These are phyloP conservation scores for Scaeva pyrastri DNA, from an alignment of 2,888 invertebrate species.

Conservation along the genomic window DNA sequence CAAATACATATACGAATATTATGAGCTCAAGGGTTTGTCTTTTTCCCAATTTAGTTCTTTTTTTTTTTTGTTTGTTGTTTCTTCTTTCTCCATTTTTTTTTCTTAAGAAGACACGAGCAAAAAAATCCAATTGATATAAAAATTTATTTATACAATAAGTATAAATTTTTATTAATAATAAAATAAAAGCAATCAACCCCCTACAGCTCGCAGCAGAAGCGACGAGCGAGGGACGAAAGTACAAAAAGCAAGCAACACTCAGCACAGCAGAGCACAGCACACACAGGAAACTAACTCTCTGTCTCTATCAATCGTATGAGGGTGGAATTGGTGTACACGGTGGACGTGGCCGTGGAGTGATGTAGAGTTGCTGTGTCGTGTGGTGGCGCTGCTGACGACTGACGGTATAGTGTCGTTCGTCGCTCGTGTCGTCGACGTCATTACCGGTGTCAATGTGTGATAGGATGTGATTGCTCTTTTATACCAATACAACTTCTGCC, in stretches of 20 bases:
- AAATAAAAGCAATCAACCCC: conserved; percentile 70
- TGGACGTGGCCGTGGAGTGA: not conserved
- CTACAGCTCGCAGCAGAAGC: conserved; percentile 3
- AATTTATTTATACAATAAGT: conserved; percentile 50
- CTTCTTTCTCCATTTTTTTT: not conserved
- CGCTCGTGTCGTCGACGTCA: not conserved
- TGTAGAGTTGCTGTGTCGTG: conserved; percentile 1
- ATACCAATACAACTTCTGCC: conserved; percentile 13
- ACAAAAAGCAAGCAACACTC: conserved; percentile 6
- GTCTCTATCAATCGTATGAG: conserved; percentile 27
- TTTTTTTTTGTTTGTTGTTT: not conserved
- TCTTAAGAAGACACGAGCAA: conserved; percentile 4
- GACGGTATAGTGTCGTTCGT: conserved; percentile 1
- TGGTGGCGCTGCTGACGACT: conserved; percentile 5
- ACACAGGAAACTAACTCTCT: conserved; percentile 31
- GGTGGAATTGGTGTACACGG: conserved; percentile 15
- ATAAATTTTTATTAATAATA: conserved; percentile 70
- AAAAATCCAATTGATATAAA: conserved; percentile 44
- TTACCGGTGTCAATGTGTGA: conserved; percentile 10
- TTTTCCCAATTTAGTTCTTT: too few relatives aligned
- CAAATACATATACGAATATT: conserved; percentile 7
- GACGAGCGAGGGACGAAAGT: not conserved
- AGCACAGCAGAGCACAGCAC: too few relatives aligned
- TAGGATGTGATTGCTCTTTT: conserved; percentile 26
- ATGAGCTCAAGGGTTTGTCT: conserved; percentile 2